Percentiles rank a stretch among this genome's conserved stretches.
Conservation (phyloP, 2,888 invertebrate species). For the Oscheius sp. region DNA sequence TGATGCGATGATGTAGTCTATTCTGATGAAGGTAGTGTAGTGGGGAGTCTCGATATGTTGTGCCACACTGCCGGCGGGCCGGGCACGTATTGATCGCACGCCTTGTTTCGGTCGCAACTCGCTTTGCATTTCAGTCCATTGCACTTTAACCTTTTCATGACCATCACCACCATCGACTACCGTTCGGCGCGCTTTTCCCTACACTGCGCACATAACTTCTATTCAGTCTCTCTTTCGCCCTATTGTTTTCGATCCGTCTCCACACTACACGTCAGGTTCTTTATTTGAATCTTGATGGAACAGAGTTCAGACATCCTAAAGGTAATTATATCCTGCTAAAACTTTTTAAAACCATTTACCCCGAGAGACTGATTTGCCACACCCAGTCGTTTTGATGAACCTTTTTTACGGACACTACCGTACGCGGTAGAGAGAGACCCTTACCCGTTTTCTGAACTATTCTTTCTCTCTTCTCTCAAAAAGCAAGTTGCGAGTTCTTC, state of each 20-base stretch:
- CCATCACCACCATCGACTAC: conserved; percentile 9
- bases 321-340: too few species aligned
- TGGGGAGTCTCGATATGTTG: conserved; percentile 21
- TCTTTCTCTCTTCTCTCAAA: neutral
- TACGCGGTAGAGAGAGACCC: too few species aligned
- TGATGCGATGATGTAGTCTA: conserved; percentile 9
- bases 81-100: conserved; percentile 34
- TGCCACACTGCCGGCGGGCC: conserved; percentile 25
- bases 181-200: conserved; percentile 1
- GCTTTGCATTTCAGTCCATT: conserved; percentile 29
- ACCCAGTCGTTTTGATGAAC: too few species aligned
- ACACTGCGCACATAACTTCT: neutral
- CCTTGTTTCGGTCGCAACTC: conserved; percentile 37
- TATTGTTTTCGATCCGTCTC: conserved; percentile 25
- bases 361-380: too few species aligned
- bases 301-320: too few species aligned
- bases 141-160: conserved; percentile 33
- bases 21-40: conserved; percentile 14
- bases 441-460: conserved; percentile 11
- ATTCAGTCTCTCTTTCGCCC: neutral
- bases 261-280: neutral
- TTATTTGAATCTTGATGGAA: too few species aligned
- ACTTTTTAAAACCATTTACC: too few species aligned
- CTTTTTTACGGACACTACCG: too few species aligned
- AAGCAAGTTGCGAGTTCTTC: conserved; percentile 1